A percentile compares a stretch with the other conserved stretches of the same genome.
phyloP scores from a whole-genome alignment of 2,888 invertebrate species.

The Erebia epiphron region DNA sequence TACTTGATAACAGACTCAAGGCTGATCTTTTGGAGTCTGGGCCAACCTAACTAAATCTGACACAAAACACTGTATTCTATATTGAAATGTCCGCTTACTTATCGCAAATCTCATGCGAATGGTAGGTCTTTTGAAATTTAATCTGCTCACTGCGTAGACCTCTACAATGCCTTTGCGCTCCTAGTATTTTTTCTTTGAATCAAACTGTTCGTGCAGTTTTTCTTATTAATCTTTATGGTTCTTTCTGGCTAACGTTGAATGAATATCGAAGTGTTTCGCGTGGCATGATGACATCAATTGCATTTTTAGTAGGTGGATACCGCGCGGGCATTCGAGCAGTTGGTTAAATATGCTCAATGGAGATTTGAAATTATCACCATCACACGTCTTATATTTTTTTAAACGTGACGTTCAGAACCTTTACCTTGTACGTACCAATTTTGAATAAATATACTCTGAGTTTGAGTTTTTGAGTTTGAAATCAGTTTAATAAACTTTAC shows the following conservation, averaged over 20 bases:
- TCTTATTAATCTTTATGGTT: not conserved
- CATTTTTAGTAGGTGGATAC: not conserved
- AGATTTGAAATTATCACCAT: not conserved
- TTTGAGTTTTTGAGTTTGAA: too few relatives aligned
- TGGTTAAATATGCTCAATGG: not conserved
- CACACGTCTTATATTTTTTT: too few relatives aligned
- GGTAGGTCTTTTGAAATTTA: constrained; percentile 1
- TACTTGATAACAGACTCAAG: too few relatives aligned
- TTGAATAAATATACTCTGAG: too few relatives aligned
- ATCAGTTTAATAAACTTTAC: not conserved
- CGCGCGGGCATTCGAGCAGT: too few relatives aligned
- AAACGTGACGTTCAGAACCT: too few relatives aligned
- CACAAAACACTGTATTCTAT: constrained; percentile 1
- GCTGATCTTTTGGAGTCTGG: not conserved
- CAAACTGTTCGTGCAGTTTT: not conserved
- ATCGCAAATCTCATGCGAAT: not conserved
- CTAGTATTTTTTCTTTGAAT: not conserved
- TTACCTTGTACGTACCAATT: too few relatives aligned
- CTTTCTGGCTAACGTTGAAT: not conserved
- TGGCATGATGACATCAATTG: not conserved
- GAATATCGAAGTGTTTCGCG: not conserved
- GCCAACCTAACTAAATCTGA: not conserved
- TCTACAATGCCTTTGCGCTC: not conserved
- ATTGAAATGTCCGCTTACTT: constrained; percentile 1
- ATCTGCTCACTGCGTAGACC: not conserved